Conservation (phyloP, 2,797 vertebrate species). For the Clarias fuscus region DNA sequence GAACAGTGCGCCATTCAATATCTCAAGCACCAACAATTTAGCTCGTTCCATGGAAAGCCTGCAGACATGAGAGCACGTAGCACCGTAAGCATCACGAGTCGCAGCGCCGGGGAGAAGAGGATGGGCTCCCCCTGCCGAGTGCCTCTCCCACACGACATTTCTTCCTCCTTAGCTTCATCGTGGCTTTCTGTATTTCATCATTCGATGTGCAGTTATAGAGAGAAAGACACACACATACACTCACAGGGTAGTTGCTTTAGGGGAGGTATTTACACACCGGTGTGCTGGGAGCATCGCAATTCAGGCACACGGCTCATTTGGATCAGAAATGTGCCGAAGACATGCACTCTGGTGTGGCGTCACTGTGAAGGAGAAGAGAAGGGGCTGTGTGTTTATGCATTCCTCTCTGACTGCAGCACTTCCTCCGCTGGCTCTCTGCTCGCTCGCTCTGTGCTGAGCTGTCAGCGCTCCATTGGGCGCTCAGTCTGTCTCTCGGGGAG, state of each 20-base stretch:
- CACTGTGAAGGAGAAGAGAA: constrained; percentile 27
- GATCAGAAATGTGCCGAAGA: background rate
- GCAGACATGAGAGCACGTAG: background rate
- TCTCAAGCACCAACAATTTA: background rate
- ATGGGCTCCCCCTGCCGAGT: constrained; percentile 17
- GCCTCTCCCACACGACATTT: background rate
- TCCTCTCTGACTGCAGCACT: constrained; percentile 52
- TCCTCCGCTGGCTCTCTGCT: constrained; percentile 40
- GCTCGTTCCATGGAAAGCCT: background rate
- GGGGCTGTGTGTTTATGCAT: constrained; percentile 28
- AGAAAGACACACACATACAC: too few species aligned
- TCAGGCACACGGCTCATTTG: background rate
- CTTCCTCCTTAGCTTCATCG: background rate
- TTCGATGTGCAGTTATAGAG: background rate
- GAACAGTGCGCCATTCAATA: background rate
- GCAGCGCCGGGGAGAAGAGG: background rate
- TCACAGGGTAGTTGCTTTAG: background rate
- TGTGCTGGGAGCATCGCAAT: background rate
- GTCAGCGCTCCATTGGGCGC: constrained; percentile 52
- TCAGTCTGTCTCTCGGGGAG: constrained; percentile 40
- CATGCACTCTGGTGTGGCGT: background rate
- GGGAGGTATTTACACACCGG: background rate
- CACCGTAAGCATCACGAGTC: background rate
- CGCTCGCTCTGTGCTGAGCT: constrained; percentile 44
- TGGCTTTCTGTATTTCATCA: background rate